Evolutionary conservation across 2,113 vertebrate species (phyloP).

Genomic region (Mesitornis unicolor): DNA sequence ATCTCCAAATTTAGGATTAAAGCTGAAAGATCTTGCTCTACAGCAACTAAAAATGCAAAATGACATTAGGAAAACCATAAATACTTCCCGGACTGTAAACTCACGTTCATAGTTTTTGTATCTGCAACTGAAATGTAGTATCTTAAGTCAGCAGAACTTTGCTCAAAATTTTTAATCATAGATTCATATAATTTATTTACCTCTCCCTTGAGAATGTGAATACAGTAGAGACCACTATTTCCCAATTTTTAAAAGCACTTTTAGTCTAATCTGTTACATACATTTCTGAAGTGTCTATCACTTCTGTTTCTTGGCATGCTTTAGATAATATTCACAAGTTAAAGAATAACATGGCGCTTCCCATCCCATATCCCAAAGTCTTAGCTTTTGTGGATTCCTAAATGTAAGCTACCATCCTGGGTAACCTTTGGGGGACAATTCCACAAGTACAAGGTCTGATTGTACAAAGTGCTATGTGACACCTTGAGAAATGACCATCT

Average conservation of each 20-base stretch:
- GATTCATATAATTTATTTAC: neutral
- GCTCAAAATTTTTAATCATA: neutral
- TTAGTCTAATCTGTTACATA: neutral
- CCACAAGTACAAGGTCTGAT: too few relatives aligned
- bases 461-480: fast-evolving
- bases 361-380: neutral
- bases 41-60: neutral
- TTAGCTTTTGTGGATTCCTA: neutral
- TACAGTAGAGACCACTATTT: neutral
- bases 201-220: neutral
- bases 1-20: neutral
- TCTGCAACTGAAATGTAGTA: neutral
- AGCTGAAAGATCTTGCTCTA: neutral
- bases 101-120: neutral
- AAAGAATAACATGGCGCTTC: fast-evolving
- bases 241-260: neutral
- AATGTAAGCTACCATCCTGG: neutral
- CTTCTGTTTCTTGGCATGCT: neutral
- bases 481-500: neutral
- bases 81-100: neutral
- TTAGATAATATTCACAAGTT: neutral
- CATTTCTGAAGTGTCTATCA: neutral
- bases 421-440: too few relatives aligned
- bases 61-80: neutral
- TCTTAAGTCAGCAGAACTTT: neutral